Conservation (phyloP, 2,113 vertebrate genomes). For the Mormyrus iriodes region DNA sequence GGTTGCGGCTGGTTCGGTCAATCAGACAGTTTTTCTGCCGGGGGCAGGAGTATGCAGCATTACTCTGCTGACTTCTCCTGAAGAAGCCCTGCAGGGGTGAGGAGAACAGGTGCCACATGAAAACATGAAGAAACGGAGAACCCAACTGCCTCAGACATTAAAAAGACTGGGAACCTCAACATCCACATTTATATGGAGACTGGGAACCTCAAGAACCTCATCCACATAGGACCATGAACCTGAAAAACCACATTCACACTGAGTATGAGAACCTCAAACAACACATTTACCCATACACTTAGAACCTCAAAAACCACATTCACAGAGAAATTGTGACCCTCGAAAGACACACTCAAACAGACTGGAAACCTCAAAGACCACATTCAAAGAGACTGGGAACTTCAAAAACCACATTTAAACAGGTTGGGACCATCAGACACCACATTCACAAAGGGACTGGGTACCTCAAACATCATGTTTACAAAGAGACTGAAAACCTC, state of each 20-base stretch:
- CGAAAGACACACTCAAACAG: not conserved
- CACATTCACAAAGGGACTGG: not conserved
- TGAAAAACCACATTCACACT: not conserved
- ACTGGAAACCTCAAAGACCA: not conserved
- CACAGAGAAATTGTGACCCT: not conserved
- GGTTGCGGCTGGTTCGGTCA: conserved; percentile 84
- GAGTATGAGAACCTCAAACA: not conserved
- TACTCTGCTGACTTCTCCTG: conserved; percentile 88
- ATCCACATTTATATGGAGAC: not conserved
- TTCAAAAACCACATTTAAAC: not conserved
- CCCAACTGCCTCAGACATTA: not conserved
- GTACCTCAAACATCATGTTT: not conserved
- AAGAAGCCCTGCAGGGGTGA: conserved; percentile 76
- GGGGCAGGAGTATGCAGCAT: conserved; percentile 83
- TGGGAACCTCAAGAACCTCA: not conserved
- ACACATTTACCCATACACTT: not conserved
- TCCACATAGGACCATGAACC: not conserved
- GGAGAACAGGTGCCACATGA: not conserved
- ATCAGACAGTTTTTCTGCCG: conserved; percentile 92
- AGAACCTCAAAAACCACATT: not conserved
- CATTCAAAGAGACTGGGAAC: not conserved
- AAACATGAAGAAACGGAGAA: not conserved
- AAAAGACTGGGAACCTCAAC: not conserved
- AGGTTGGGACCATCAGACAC: not conserved
- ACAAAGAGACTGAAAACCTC: not conserved